Conservation (phyloP, 1,140 invertebrate species). For the Brachionus asplanchnoidis region DNA sequence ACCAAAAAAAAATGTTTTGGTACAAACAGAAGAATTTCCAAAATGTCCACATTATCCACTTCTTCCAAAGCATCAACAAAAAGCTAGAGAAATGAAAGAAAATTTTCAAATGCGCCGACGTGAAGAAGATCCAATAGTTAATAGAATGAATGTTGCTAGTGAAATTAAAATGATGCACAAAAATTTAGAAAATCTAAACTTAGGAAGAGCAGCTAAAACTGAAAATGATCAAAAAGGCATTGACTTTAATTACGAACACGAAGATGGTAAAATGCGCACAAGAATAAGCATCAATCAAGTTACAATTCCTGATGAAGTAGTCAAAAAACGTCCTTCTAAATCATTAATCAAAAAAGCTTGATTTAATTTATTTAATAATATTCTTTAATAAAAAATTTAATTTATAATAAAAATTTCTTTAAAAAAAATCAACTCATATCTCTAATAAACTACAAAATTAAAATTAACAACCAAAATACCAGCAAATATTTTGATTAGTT, state of each 20-base stretch:
- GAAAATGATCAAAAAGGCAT: neutral
- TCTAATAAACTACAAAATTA: no score
- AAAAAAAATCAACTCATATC: no score
- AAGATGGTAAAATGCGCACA: neutral
- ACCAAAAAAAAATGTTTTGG: neutral
- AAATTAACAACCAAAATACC: no score
- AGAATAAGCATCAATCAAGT: neutral
- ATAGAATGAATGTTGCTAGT: no score
- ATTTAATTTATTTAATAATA: neutral
- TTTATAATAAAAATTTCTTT: no score
- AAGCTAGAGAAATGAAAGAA: neutral
- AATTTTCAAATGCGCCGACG: neutral
- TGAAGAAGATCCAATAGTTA: neutral
- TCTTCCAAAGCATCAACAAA: neutral
- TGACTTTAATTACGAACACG: neutral
- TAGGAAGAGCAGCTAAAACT: neutral
- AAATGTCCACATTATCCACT: neutral
- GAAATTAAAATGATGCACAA: neutral
- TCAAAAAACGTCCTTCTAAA: neutral
- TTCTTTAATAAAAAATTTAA: neutral
- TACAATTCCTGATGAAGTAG: neutral
- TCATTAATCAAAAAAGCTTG: neutral
- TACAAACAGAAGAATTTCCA: neutral
- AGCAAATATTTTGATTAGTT: no score
- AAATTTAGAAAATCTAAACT: neutral